Conservation (phyloP, 2,113 vertebrate genomes). For the Alligator mississippiensis region DNA sequence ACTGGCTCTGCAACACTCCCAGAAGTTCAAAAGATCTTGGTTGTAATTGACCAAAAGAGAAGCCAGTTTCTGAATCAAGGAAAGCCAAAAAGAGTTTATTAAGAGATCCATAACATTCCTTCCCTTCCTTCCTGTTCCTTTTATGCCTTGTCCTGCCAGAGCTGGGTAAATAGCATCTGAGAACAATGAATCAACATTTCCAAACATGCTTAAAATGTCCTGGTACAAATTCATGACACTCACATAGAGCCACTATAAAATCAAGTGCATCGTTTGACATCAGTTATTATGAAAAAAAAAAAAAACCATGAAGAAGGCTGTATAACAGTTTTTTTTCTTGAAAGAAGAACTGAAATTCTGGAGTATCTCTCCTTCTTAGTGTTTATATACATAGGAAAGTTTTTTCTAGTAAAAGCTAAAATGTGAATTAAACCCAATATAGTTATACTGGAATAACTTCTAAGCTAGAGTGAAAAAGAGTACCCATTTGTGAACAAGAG, state of each 20-base stretch:
- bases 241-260: neutral
- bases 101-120: no score
- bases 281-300: neutral
- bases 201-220: neutral
- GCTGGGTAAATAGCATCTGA: no score
- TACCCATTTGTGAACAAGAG: neutral
- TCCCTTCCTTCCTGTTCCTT: no score
- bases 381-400: neutral
- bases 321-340: neutral
- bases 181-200: no score
- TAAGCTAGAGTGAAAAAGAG: neutral
- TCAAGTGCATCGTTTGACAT: neutral
- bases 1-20: neutral
- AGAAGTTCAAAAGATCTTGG: neutral
- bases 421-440: neutral
- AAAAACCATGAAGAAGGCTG: neutral
- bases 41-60: neutral
- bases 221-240: neutral
- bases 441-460: neutral
- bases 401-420: neutral
- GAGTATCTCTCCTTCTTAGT: neutral
- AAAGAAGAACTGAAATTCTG: neutral
- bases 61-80: neutral
- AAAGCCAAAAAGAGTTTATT: no score
- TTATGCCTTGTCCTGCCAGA: no score